phyloP scores from a whole-genome alignment of 1,140 invertebrate species.

The Delia radicum region DNA sequence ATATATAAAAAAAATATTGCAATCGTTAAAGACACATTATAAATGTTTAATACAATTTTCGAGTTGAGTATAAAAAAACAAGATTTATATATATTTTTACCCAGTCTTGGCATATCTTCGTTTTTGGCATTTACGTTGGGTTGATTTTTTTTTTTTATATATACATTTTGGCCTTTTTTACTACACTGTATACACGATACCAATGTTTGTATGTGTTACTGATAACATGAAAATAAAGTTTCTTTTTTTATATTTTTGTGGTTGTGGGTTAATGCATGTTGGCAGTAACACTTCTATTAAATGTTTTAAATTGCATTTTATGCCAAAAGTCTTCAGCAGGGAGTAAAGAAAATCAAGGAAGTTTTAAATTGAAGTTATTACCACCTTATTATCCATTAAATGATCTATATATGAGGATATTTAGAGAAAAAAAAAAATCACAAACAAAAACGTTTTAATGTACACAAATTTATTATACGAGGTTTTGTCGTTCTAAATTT shows the following conservation, averaged over 20 bases:
- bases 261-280: conserved; percentile 1
- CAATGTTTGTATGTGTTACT: neutral
- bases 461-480: no score
- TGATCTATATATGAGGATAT: neutral
- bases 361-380: conserved; percentile 2
- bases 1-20: neutral
- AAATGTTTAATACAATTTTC: conserved; percentile 19
- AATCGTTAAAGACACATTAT: conserved; percentile 18
- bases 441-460: no score
- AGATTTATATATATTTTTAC: neutral
- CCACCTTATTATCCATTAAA: neutral
- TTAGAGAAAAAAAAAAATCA: no score
- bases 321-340: neutral
- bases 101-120: neutral
- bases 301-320: conserved; percentile 5
- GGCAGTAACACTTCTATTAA: conserved; percentile 1
- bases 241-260: neutral
- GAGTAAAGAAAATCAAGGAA: conserved; percentile 1
- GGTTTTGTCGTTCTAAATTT: no score
- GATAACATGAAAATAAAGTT: neutral
- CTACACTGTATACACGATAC: no score
- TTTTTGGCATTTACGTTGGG: neutral
- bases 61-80: neutral
- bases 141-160: neutral
- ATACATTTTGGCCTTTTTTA: neutral